phyloP scores from a whole-genome alignment of 2,113 vertebrate species.

The Bathybates hornii region DNA sequence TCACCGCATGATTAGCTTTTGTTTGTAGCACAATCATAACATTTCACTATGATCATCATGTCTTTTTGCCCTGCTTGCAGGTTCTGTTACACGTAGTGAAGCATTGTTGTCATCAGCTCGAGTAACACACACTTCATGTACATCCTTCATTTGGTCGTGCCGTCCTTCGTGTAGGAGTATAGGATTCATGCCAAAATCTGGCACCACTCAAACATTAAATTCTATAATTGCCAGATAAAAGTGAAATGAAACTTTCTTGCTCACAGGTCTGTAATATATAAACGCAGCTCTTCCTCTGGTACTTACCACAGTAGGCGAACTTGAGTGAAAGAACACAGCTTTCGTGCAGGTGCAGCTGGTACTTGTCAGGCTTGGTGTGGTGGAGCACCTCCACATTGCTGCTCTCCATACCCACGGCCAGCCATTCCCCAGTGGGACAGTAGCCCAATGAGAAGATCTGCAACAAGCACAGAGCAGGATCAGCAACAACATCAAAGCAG shows the following conservation, averaged over 20 bases:
- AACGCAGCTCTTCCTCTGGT: not conserved
- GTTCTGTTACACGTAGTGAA: not conserved
- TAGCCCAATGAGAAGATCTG: conserved; percentile 97
- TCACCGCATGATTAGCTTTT: not conserved
- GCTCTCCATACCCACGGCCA: conserved; percentile 98
- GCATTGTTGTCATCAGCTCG: not conserved
- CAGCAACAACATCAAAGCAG: not conserved
- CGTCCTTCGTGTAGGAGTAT: not conserved
- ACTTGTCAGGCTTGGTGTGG: conserved; percentile 95
- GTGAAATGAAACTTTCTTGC: not conserved
- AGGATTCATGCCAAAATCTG: not conserved
- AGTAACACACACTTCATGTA: not conserved
- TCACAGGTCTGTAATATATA: not conserved
- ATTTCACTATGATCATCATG: not conserved
- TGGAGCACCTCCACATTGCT: conserved; percentile 96
- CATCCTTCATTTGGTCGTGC: not conserved
- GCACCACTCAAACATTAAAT: not conserved
- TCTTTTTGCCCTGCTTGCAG: not conserved
- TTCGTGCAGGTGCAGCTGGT: conserved; percentile 96
- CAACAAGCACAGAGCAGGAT: accelerated
- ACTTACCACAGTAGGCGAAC: conserved; percentile 93
- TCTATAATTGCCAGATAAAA: not conserved
- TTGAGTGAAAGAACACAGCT: conserved; percentile 97
- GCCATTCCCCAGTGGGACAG: conserved; percentile 94
- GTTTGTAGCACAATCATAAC: not conserved